These are phyloP conservation scores for Timema podura DNA, from an alignment of 2,888 invertebrate species.

Conservation along the genomic window DNA sequence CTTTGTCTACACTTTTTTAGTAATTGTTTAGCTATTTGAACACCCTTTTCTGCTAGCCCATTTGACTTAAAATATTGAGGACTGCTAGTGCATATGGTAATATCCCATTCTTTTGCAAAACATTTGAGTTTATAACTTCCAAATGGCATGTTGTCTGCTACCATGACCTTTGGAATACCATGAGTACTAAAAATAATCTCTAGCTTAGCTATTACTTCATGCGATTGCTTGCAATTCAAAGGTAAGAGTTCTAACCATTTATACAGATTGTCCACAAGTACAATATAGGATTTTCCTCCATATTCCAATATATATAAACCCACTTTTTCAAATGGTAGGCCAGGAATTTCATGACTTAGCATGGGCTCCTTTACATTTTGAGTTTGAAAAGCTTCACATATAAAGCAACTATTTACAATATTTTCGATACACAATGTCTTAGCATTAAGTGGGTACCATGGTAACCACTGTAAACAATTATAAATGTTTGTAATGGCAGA, in stretches of 20 bases:
- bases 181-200: background rate
- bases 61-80: background rate
- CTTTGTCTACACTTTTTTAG: background rate
- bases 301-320: background rate
- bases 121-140: background rate
- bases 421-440: background rate
- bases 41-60: background rate
- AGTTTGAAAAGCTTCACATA: background rate
- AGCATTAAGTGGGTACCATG: too few relatives aligned
- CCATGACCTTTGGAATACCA: background rate
- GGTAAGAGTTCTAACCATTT: background rate
- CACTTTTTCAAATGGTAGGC: background rate
- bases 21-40: background rate
- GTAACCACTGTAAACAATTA: too few relatives aligned
- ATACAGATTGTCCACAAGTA: background rate
- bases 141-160: slow-evolving; percentile 8
- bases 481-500: too few relatives aligned
- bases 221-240: background rate
- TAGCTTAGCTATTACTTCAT: background rate
- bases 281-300: background rate
- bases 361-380: background rate
- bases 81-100: background rate
- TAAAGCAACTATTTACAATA: background rate
- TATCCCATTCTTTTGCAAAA: background rate
- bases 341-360: background rate